These are phyloP conservation scores for Teleogryllus oceanicus DNA, from an alignment of 2,888 invertebrate genomes.

Conservation along the genomic window DNA sequence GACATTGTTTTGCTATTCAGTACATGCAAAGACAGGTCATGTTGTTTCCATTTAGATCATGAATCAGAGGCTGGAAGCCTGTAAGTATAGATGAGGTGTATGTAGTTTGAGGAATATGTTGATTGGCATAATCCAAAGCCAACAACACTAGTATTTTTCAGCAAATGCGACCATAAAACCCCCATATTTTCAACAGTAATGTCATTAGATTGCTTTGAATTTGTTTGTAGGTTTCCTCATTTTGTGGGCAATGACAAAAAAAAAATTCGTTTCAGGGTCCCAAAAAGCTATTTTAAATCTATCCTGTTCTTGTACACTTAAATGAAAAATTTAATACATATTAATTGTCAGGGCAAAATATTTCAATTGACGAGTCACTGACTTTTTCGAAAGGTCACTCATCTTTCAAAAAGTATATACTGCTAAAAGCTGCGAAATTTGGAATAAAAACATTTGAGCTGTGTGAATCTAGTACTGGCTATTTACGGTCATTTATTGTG, in stretches of 20 bases:
- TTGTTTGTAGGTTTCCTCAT: background rate
- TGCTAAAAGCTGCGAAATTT: slow-evolving; percentile 12
- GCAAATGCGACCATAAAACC: background rate
- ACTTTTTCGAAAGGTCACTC: background rate
- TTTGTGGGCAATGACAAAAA: background rate
- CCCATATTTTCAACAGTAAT: slow-evolving; percentile 22
- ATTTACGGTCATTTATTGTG: background rate
- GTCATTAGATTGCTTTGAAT: background rate
- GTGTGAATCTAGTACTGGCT: background rate
- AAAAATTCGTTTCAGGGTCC: background rate
- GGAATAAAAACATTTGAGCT: slow-evolving; percentile 8
- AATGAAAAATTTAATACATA: background rate
- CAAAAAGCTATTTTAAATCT: slow-evolving; percentile 21
- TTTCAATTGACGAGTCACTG: slow-evolving; percentile 18
- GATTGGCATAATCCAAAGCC: slow-evolving; percentile 24
- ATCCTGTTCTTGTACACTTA: background rate
- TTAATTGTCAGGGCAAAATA: background rate
- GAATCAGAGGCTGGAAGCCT: slow-evolving; percentile 18
- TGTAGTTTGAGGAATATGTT: slow-evolving; percentile 21
- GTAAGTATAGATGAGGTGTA: slow-evolving; percentile 21
- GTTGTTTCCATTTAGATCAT: background rate
- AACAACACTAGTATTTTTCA: slow-evolving; percentile 24
- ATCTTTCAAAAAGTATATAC: slow-evolving; percentile 22
- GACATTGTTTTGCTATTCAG: background rate
- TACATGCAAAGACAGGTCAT: background rate